Evolutionary conservation across 2,797 vertebrate genomes (phyloP).

Genomic region (Myotis planiceps): DNA sequence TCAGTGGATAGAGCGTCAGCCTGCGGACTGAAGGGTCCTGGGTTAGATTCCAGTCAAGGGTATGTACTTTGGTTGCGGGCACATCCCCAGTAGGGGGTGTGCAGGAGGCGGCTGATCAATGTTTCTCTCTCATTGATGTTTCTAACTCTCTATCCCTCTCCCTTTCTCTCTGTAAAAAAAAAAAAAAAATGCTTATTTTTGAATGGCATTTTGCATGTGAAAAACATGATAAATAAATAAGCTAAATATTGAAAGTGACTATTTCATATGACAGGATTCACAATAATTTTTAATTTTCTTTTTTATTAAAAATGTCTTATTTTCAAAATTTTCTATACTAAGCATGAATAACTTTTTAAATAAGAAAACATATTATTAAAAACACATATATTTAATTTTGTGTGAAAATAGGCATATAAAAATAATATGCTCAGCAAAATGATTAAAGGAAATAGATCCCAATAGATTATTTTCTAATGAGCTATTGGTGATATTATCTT

Average conservation of each 20-base stretch:
- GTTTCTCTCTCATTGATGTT: too few relatives aligned
- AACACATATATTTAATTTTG: not conserved
- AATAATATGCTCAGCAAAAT: not conserved
- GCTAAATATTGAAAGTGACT: not conserved
- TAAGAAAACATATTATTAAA: not conserved
- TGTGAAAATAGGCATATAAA: not conserved
- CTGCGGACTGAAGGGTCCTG: too few relatives aligned
- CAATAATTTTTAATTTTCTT: not conserved
- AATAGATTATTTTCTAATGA: not conserved
- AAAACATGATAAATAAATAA: not conserved
- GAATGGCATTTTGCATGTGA: not conserved
- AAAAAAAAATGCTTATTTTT: constrained; percentile 33
- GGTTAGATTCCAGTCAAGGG: too few relatives aligned
- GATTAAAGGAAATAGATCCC: not conserved
- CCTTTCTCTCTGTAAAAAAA: too few relatives aligned
- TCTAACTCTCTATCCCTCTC: too few relatives aligned
- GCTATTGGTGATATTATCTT: not conserved
- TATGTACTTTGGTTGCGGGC: too few relatives aligned
- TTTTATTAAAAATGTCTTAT: not conserved
- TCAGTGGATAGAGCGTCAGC: too few relatives aligned
- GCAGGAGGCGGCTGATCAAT: too few relatives aligned
- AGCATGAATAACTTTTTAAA: not conserved
- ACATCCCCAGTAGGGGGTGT: too few relatives aligned
- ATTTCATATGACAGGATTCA: not conserved
- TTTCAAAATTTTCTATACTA: not conserved